These are phyloP conservation scores for Ctenochaetus hawaiiensis DNA, from an alignment of 2,797 vertebrate genomes.

Conservation along the genomic window DNA sequence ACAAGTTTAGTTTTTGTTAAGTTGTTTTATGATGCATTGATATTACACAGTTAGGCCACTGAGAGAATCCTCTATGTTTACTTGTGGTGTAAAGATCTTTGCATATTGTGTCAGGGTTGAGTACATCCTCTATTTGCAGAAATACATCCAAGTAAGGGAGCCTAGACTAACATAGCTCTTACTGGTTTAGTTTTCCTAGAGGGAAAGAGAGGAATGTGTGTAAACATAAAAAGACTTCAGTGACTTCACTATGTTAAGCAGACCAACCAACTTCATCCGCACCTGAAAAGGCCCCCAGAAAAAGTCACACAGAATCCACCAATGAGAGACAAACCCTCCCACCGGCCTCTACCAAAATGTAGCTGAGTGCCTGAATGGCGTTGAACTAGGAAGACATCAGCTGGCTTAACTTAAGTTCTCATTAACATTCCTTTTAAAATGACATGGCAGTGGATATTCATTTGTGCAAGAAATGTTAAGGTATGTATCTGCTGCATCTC, in stretches of 20 bases:
- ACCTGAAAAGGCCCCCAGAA: constrained; percentile 24
- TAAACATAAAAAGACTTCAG: constrained; percentile 53
- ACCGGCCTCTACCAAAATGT: constrained; percentile 2
- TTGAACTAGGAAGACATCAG: background rate
- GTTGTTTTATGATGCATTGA: background rate
- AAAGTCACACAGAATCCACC: constrained; percentile 46
- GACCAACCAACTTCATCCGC: constrained; percentile 10
- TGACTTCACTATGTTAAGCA: constrained; percentile 29
- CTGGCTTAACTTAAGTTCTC: background rate
- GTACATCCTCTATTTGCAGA: background rate
- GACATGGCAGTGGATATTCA: constrained; percentile 16
- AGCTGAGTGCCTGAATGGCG: background rate
- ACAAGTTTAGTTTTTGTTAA: too few species aligned
- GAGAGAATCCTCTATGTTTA: background rate
- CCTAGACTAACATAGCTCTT: constrained; percentile 1
- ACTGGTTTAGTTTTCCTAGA: constrained; percentile 9
- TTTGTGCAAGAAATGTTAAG: constrained; percentile 25
- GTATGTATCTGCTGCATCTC: constrained; percentile 37
- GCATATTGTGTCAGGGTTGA: constrained; percentile 4
- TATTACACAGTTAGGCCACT: background rate
- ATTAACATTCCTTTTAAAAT: constrained; percentile 18
- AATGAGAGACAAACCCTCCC: constrained; percentile 53
- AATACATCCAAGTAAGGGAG: background rate
- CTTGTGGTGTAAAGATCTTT: constrained; percentile 6
- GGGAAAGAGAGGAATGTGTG: constrained; percentile 56